Conservation (phyloP, 2,888 invertebrate species). For the Polylopha cassiicola region DNA sequence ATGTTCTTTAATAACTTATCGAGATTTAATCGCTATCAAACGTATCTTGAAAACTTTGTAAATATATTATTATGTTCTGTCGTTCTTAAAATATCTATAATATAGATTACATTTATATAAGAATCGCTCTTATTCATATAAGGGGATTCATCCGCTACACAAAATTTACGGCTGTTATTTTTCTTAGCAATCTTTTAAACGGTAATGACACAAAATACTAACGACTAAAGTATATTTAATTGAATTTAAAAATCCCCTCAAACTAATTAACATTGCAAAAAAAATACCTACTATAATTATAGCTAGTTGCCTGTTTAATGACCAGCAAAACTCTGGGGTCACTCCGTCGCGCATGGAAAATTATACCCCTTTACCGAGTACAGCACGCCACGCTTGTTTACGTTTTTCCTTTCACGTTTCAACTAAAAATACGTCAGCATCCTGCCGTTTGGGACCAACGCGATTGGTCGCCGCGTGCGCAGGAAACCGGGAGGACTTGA, state of each 20-base stretch:
- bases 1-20: too few relatives aligned
- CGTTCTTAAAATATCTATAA: too few relatives aligned
- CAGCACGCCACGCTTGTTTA: conserved; percentile 65
- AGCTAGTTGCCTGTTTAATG: conserved; percentile 21
- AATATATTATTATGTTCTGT: too few relatives aligned
- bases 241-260: neutral
- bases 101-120: too few relatives aligned
- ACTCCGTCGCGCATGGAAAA: conserved; percentile 9
- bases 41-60: too few relatives aligned
- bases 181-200: too few relatives aligned
- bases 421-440: conserved; percentile 73
- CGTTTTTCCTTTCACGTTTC: conserved; percentile 72
- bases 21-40: too few relatives aligned
- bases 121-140: too few relatives aligned
- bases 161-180: too few relatives aligned
- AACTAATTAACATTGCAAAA: conserved; percentile 1
- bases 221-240: neutral
- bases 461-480: conserved; percentile 64
- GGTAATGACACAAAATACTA: neutral
- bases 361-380: conserved; percentile 42
- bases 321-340: conserved; percentile 11
- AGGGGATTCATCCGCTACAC: too few relatives aligned
- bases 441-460: conserved; percentile 73
- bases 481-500: conserved; percentile 62
- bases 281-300: conserved; percentile 18